These are phyloP conservation scores for Nettapus auritus DNA, from an alignment of 2,113 vertebrate species.

Conservation along the genomic window DNA sequence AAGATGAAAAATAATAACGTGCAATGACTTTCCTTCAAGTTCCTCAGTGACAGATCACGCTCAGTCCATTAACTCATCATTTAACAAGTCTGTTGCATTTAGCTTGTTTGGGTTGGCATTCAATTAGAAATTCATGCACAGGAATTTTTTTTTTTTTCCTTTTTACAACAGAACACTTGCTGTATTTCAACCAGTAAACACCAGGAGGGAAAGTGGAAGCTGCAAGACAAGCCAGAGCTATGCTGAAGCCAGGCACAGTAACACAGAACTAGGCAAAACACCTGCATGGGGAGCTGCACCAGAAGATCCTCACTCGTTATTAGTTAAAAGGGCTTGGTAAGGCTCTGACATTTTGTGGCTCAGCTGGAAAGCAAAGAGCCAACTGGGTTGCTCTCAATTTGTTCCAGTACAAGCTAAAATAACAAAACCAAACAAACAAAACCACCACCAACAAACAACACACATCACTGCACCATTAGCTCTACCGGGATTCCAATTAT, in stretches of 20 bases:
- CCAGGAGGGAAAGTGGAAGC: conserved; percentile 11
- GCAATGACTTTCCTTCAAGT: neutral
- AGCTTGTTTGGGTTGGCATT: conserved; percentile 24
- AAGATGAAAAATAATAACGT: neutral
- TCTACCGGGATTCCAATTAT: neutral
- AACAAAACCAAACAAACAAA: neutral
- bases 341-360: neutral
- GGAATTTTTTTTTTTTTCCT: neutral
- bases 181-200: neutral
- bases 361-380: neutral
- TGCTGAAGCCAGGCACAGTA: neutral
- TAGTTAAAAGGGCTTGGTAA: neutral
- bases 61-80: conserved; percentile 49
- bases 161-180: neutral
- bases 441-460: neutral
- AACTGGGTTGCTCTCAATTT: neutral
- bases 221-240: neutral
- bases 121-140: neutral
- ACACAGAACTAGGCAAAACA: neutral
- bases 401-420: neutral
- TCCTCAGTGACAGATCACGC: neutral
- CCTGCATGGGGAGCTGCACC: neutral
- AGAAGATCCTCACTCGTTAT: neutral
- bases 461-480: neutral
- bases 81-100: conserved; percentile 39